phyloP scores from a whole-genome alignment of 2,797 vertebrate species.

The Coluber constrictor region DNA sequence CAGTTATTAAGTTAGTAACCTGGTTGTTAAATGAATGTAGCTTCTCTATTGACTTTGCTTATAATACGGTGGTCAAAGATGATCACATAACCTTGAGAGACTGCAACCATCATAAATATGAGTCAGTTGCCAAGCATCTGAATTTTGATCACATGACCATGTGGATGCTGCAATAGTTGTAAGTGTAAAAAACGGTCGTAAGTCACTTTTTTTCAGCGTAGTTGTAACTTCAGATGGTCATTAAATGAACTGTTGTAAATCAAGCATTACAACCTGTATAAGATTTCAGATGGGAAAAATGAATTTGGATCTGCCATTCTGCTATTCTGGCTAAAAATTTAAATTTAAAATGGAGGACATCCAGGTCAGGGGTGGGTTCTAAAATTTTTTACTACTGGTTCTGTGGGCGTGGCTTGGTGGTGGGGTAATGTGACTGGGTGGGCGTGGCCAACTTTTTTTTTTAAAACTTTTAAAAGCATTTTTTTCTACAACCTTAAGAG shows the following conservation, averaged over 20 bases:
- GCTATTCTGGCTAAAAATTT: not conserved
- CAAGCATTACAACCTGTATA: not conserved
- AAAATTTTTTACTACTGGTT: too few species aligned
- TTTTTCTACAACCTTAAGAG: too few species aligned
- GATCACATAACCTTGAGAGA: not conserved
- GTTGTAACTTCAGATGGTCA: not conserved
- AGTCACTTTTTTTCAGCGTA: not conserved
- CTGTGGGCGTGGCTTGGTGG: too few species aligned
- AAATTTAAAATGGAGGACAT: not conserved
- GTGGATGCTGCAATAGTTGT: too few species aligned
- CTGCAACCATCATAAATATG: not conserved
- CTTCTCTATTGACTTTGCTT: not conserved
- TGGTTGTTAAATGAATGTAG: not conserved
- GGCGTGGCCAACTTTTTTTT: too few species aligned
- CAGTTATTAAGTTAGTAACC: not conserved
- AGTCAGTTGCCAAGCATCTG: not conserved
- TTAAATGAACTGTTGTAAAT: not conserved
- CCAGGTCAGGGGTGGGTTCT: not conserved
- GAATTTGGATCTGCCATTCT: not conserved
- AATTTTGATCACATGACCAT: not conserved
- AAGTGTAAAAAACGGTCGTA: not conserved
- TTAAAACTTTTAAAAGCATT: too few species aligned
- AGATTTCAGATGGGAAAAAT: not conserved
- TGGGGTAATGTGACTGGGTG: too few species aligned
- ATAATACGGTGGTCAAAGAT: not conserved